Evolutionary conservation across 2,888 invertebrate genomes (phyloP), one percentile per base, ranked within the genome.

Genomic region (Meghimatium bilineatum): DNA sequence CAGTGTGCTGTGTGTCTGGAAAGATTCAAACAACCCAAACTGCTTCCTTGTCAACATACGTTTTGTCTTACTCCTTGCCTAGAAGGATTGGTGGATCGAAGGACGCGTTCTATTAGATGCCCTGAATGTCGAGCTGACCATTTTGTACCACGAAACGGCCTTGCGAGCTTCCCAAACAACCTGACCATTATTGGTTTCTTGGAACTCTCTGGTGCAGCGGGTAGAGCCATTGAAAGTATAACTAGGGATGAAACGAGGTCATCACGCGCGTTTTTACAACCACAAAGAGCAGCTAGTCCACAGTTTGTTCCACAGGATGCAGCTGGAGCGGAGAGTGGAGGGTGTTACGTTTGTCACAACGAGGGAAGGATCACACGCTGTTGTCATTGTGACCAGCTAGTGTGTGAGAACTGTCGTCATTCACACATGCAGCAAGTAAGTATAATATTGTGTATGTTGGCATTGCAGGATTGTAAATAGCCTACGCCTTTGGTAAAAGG

Each of bases 61-160:
- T 99, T 98, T 94, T 99, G 99, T 93, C 97, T 98, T 97, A 97
- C 98, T 93, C 99, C 99, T 82, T 99, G 99, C 94, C 96, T 99
- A 96, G 91, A 91, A 80, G 91, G 98, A 88, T 95, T 99, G 79
- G 97, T 98, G 93, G 98, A 85, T 76, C 74, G 75, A n/a, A 71
- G 84, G n/a, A 86, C 86, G 8, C 86, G 89, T 20, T 87, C 98
- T 95, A 97, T 98, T 86, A 98, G 98, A 77, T 99, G 99, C 95
- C 99, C 99, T 93, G 98, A 99, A 96, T 99, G 99, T 94, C 96
- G 98, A 87, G 97, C 98, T 85, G 98, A 98, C 94, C 98, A 98
- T 95, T 96, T 98, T 89, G 97, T 98, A 92, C 98, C 98, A 72
- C 97, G 97, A 97, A 94, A 88, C 29, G 98, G 98, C 71, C 96